phyloP scores from a whole-genome alignment of 2,888 invertebrate species.

The Pyrocoelia pectoralis region DNA sequence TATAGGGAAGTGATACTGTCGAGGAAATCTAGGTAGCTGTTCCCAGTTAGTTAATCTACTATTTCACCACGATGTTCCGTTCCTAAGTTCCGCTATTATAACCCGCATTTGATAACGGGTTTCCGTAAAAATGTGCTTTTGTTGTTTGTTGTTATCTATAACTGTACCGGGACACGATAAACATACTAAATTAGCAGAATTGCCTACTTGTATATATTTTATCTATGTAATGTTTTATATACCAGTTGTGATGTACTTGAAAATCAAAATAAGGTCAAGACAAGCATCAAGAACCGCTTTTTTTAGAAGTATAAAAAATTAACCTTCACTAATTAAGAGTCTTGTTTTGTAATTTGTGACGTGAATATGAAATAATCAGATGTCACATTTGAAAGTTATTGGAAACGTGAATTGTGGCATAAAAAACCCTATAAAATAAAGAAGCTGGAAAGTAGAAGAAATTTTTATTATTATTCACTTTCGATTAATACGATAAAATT shows the following conservation, averaged over 20 bases:
- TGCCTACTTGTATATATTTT: no score
- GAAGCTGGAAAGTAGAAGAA: no score
- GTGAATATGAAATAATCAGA: not conserved
- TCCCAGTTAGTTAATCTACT: slow-evolving; percentile 36
- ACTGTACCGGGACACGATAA: not conserved
- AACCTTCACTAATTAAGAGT: not conserved
- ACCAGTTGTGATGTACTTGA: not conserved
- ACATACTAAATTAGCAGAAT: not conserved
- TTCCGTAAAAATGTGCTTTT: slow-evolving; percentile 11
- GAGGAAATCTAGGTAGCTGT: slow-evolving; percentile 45
- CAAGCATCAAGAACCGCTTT: not conserved
- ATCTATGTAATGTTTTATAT: no score
- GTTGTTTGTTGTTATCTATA: slow-evolving; percentile 8
- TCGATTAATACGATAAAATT: no score
- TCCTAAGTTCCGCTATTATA: slow-evolving; percentile 41
- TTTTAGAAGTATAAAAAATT: not conserved
- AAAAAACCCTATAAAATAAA: no score
- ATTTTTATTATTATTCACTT: no score
- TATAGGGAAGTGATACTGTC: slow-evolving; percentile 42
- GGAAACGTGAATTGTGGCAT: no score
- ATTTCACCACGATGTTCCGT: slow-evolving; percentile 45
- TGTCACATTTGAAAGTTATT: not conserved
- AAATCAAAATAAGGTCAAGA: slow-evolving; percentile 1
- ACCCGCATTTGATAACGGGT: slow-evolving; percentile 43
- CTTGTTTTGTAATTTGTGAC: not conserved